Base-by-base conservation (phyloP, 2,797 vertebrate genomes). In the Paedocypris micromegethes region DNA sequence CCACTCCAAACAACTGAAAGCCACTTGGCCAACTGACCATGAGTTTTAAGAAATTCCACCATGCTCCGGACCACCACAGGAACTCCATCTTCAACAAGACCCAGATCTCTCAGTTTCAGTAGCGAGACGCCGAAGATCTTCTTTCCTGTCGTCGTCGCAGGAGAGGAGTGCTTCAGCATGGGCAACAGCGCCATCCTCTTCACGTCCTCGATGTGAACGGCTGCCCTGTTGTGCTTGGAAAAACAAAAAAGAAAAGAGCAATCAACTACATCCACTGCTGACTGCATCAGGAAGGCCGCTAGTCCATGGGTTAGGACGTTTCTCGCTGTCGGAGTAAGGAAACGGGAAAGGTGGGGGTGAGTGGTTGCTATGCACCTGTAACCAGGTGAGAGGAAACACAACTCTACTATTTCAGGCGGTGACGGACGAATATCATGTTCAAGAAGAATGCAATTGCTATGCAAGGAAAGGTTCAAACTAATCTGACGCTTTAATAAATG, bases 121-220 rank as follows among this genome's bases (percentile, higher is more conserved):
- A 93, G 83, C 58, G 88, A 85, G 9, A 81, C 82, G 7, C 89
- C 90, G 52, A 93, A 93, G 66, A 91, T 64, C 77, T 77, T 90
- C 46, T 70, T 82, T 53, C 70, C 40, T 43, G 55, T 71, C 45
- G 68, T 60, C 3, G 74, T 56, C 0, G 64, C 53, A 0, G 74
- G 59, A 72, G 70, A 85, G 76, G 88, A 82, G 1, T 23, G 23
- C 70, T 83, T 87, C 71, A 80, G 82, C 9, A 89, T 81, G 55
- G 94, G 91, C 67, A 89, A 81, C 0, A 86, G 83, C 2, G 88
- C 90, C 78, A 93, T 89, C 88, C 86, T 94, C 84, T 93, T 93
- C 91, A 97, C 89, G 82, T 96, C 94, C 82, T 95, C 92, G 70
- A 96, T 88, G 80, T 83, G 89, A 75, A 91, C 90, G 0, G 92